phyloP scores from a whole-genome alignment of 2,113 vertebrate species.

The Aspidoscelis tigris region DNA sequence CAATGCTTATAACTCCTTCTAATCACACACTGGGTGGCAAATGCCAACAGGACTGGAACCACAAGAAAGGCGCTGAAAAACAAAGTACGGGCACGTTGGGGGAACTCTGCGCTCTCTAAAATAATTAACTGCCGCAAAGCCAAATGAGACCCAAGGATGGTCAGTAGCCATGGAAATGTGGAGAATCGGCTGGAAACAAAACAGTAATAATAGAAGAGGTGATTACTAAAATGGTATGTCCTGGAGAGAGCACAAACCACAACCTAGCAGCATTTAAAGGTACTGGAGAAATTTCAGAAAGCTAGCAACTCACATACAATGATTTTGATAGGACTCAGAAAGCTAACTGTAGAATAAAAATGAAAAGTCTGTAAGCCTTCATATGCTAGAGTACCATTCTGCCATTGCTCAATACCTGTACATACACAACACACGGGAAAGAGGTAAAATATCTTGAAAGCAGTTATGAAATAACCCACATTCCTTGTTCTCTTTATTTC shows the following conservation, averaged over 20 bases:
- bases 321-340: not conserved
- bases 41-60: not conserved
- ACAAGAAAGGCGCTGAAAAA: not conserved
- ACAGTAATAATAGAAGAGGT: not conserved
- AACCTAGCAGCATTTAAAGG: not conserved
- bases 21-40: not conserved
- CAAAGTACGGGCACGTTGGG: no score
- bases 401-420: no score
- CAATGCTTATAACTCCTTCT: not conserved
- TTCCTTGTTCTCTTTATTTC: no score
- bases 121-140: not conserved
- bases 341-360: not conserved
- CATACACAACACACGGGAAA: no score
- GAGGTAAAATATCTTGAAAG: no score
- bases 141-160: not conserved
- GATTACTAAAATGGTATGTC: not conserved
- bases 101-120: no score
- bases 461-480: no score
- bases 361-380: not conserved
- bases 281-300: not conserved
- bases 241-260: not conserved
- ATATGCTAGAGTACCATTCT: not conserved
- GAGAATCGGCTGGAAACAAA: not conserved
- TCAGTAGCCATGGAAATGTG: not conserved
- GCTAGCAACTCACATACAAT: not conserved